Conservation (phyloP, 2,797 vertebrate genomes). For the Cynopterus sphinx region DNA sequence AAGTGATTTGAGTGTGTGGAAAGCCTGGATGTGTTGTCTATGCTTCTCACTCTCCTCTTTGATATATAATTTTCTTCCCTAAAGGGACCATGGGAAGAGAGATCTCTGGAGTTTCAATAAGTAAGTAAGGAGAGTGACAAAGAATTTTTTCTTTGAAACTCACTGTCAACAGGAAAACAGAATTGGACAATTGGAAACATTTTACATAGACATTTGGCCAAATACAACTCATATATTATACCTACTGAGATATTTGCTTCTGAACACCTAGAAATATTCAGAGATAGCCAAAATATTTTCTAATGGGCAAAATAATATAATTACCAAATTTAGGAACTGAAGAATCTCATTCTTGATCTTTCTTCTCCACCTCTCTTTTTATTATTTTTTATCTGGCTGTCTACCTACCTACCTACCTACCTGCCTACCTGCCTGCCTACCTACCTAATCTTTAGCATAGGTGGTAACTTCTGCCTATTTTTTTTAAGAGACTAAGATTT, state of each 20-base stretch:
- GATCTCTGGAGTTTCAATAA: not conserved
- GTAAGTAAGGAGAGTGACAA: not conserved
- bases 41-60: not conserved
- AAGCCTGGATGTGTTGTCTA: not conserved
- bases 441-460: not conserved
- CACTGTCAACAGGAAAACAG: not conserved
- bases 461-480: not conserved
- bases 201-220: not conserved
- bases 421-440: not conserved
- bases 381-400: not conserved
- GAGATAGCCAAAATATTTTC: not conserved
- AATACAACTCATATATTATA: not conserved
- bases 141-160: slow-evolving; percentile 21
- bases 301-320: not conserved
- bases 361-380: not conserved
- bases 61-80: not conserved
- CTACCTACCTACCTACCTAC: not conserved
- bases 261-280: not conserved
- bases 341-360: not conserved
- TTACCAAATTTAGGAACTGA: not conserved
- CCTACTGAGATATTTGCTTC: not conserved
- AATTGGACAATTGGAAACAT: slow-evolving; percentile 5
- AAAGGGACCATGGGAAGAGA: not conserved
- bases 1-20: not conserved
- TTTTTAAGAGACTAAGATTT: slow-evolving; percentile 1